phyloP scores from a whole-genome alignment of 2,797 vertebrate genomes.

The Pseudomugil gertrudae region DNA sequence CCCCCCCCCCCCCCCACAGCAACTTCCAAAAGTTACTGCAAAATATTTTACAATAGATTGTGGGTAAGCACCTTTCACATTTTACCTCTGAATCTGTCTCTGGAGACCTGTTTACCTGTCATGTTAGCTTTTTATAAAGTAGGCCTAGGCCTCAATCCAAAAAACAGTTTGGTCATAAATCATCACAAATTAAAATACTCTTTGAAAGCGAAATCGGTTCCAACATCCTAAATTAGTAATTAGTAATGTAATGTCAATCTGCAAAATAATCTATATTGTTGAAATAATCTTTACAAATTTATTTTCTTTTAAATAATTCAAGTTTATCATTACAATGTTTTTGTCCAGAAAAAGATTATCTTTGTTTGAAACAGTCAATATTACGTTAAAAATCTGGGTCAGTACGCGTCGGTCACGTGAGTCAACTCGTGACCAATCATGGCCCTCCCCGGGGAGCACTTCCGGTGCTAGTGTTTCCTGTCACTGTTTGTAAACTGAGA shows the following conservation, averaged over 20 bases:
- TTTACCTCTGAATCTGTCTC: background rate
- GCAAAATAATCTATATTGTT: background rate
- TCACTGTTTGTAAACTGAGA: conserved; percentile 88
- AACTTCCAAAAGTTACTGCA: no score
- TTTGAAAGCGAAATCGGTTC: background rate
- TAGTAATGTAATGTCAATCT: no score
- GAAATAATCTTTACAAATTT: background rate
- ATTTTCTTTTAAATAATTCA: background rate
- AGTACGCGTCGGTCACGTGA: conserved; percentile 40
- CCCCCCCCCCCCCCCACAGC: no score
- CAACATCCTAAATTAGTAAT: background rate
- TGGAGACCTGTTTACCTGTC: background rate
- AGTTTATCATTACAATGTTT: background rate
- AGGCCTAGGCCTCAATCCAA: background rate
- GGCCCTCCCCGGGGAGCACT: conserved; percentile 70
- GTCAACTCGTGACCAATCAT: conserved; percentile 62
- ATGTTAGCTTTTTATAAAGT: background rate
- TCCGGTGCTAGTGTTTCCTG: conserved; percentile 86
- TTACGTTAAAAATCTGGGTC: conserved; percentile 53
- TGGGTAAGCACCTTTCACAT: no score
- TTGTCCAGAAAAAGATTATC: background rate
- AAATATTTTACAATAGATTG: background rate
- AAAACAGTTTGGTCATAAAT: background rate
- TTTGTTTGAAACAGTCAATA: conserved; percentile 14
- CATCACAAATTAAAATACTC: background rate